These are phyloP conservation scores for Collichthys lucidus DNA, from an alignment of 2,113 vertebrate genomes.

Conservation along the genomic window DNA sequence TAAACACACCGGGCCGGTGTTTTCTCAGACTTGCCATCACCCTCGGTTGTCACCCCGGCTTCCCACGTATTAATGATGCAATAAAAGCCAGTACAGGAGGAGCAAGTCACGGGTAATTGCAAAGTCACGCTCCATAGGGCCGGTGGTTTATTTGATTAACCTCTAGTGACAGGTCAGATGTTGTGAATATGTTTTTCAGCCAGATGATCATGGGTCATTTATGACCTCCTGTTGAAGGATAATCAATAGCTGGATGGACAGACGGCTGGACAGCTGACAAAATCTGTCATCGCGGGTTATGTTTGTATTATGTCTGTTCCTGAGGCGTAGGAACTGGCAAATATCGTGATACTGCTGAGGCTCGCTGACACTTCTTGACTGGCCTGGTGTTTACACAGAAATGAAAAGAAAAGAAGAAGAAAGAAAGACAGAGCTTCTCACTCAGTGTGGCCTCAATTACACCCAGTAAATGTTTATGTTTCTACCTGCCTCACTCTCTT, in stretches of 20 bases:
- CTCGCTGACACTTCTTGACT: slow-evolving; percentile 30
- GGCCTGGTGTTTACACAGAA: slow-evolving; percentile 33
- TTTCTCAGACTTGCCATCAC: background rate
- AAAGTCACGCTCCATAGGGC: slow-evolving; percentile 56
- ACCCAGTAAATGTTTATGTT: background rate
- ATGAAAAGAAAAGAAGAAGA: background rate
- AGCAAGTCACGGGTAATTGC: slow-evolving; percentile 67
- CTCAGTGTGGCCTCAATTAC: background rate
- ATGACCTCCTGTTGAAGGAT: slow-evolving; percentile 54
- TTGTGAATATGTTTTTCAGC: slow-evolving; percentile 58
- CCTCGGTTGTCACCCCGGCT: slow-evolving; percentile 16
- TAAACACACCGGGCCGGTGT: slow-evolving; percentile 7
- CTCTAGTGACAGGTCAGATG: slow-evolving; percentile 65
- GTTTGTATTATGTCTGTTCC: slow-evolving; percentile 75
- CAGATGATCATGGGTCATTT: slow-evolving; percentile 62
- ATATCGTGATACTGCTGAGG: slow-evolving; percentile 21
- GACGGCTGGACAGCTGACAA: slow-evolving; percentile 42
- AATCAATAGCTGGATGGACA: slow-evolving; percentile 58
- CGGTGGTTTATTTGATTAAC: slow-evolving; percentile 72
- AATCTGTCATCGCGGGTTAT: slow-evolving; percentile 51
- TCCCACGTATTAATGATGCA: slow-evolving; percentile 56
- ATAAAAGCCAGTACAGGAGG: slow-evolving; percentile 57
- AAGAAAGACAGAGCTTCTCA: background rate
- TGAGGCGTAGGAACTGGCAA: slow-evolving; percentile 33
- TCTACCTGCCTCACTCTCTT: slow-evolving; percentile 31